These are phyloP conservation scores for Erethizon dorsatum DNA, from an alignment of 2,797 vertebrate genomes.

Conservation along the genomic window DNA sequence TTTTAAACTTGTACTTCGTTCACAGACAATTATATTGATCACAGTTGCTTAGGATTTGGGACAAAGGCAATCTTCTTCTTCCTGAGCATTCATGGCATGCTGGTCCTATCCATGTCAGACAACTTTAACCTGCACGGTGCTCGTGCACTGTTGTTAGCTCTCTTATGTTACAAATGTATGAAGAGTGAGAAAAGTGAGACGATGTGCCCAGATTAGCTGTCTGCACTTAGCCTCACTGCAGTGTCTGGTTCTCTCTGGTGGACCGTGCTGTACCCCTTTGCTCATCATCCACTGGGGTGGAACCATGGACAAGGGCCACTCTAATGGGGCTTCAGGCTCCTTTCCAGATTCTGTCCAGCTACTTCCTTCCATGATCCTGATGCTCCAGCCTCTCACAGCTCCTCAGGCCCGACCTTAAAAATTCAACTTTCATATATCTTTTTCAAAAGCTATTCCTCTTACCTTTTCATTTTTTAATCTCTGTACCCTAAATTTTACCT, in stretches of 20 bases:
- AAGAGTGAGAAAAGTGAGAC: not conserved
- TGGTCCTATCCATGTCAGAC: not conserved
- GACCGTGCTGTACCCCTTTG: not conserved
- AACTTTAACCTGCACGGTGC: rapidly evolving
- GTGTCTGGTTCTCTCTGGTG: not conserved
- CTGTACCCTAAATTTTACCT: not conserved
- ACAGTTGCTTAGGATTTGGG: not conserved
- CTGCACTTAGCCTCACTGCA: no score
- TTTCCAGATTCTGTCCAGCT: not conserved
- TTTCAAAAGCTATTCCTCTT: not conserved
- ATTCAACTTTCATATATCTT: not conserved
- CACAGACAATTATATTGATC: not conserved
- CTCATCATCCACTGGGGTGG: not conserved
- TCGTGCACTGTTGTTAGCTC: no score
- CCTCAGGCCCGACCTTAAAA: not conserved
- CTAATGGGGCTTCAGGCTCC: not conserved
- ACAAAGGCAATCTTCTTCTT: not conserved
- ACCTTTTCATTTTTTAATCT: not conserved
- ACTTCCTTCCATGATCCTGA: not conserved
- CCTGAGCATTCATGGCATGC: not conserved
- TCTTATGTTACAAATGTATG: not conserved
- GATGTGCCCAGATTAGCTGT: not conserved
- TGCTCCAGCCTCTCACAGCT: not conserved
- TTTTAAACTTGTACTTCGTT: conserved; percentile 6
- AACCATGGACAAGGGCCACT: not conserved